Base-by-base conservation (phyloP, 2,888 invertebrate genomes). In the Caenorhabditis japonica region DNA sequence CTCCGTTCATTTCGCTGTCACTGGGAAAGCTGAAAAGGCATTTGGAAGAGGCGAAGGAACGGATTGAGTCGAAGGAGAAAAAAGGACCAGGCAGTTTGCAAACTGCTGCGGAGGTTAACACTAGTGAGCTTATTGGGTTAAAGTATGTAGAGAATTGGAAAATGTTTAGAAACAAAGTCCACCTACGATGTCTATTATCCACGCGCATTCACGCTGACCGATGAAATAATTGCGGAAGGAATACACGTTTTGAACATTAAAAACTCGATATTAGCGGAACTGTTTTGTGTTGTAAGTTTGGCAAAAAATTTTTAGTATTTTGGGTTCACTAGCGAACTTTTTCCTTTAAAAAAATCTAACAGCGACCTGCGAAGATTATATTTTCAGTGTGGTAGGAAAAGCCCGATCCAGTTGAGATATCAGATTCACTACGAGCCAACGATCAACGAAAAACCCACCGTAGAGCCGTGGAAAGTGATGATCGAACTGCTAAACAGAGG, bases 191-290 rank as follows among this genome's bases (percentile, higher is more conserved):
- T 68, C 0, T 30, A 71, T 12, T 64, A 71, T 19, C 71, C 75
- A 13, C 49, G 51, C 17, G 74, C 78, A 0, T 74, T 80, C 21
- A 49, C 39, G 1, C 25, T 81, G 8, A 60, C 58, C 15, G 79
- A 78, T 17, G 19, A 51, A 8, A 58, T 72, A 12, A 34, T 82
- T 1, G 43, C 43, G 12, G 59, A 60, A 7, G 84, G 83, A 55
- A 39, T 84, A 15, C 75, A 66, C 5, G 12, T 58, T 17, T 17
- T 39, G 10, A 75, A 77, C 58, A 72, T 76, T 2, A 68, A 47
- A 17, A 75, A 75, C 46, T 75, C 80, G 0, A 75, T 78, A 15
- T 30, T 84, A 0, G 79, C 80, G 4, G 83, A 84, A 30, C 58
- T 84, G 5, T 84, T 66, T 52, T 79, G 81, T 41, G 53, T 81